Conservation (phyloP, 2,888 invertebrate genomes). For the Cheilosia vulpina region DNA sequence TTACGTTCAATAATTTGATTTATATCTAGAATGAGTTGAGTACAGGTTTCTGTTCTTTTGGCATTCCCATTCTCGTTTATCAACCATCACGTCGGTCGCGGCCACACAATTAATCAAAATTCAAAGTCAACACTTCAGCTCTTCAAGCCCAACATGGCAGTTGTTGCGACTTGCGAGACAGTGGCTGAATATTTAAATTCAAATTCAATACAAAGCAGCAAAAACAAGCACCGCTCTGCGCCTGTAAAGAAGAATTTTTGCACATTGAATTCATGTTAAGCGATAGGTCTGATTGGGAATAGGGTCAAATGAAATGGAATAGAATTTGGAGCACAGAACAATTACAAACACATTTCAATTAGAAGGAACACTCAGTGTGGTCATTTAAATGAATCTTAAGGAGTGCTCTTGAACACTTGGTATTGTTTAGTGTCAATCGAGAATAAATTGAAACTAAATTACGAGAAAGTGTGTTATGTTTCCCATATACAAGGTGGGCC, state of each 20-base stretch:
- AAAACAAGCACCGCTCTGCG: too few relatives aligned
- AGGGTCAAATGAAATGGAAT: conserved; percentile 45
- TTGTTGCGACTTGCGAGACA: conserved; percentile 9
- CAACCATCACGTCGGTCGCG: not conserved
- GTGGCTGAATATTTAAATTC: conserved; percentile 6
- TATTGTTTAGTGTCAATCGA: conserved; percentile 18
- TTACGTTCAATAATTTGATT: conserved; percentile 62
- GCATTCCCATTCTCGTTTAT: conserved; percentile 6
- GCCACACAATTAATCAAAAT: conserved; percentile 56
- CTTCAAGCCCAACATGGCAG: conserved; percentile 22
- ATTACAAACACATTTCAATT: conserved; percentile 30
- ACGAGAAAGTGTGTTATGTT: too few relatives aligned
- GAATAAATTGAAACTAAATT: not conserved
- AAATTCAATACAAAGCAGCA: not conserved
- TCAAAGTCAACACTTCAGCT: conserved; percentile 54
- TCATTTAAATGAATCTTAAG: not conserved
- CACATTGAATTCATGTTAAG: conserved; percentile 11
- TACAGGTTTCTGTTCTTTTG: not conserved
- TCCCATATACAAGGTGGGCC: too few relatives aligned
- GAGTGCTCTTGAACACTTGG: conserved; percentile 16
- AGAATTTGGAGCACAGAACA: conserved; percentile 16
- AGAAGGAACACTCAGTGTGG: conserved; percentile 13
- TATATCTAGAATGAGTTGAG: conserved; percentile 32
- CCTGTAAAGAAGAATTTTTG: conserved; percentile 7
- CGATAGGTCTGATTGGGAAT: conserved; percentile 26